Conservation (phyloP, 1,140 invertebrate species). For the Drosophila pandora region DNA sequence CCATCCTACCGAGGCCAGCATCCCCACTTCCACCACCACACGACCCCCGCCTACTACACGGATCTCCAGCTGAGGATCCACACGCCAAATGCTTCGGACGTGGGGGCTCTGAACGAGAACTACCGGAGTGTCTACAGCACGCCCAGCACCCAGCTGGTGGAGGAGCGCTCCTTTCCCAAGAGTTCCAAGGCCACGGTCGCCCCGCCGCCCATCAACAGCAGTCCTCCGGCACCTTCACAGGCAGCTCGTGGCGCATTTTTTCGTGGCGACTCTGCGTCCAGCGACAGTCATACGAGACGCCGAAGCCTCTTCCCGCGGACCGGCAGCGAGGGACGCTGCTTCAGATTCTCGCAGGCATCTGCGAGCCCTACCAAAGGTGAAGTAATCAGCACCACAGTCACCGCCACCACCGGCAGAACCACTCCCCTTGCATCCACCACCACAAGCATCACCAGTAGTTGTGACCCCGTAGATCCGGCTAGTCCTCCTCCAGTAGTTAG, state of each 20-base stretch:
- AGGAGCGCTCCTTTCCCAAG: constrained; percentile 71
- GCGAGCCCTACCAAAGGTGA: constrained; percentile 80
- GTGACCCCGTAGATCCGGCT: constrained; percentile 53
- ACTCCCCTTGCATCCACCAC: constrained; percentile 37
- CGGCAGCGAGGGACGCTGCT: constrained; percentile 69
- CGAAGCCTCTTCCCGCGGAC: constrained; percentile 19
- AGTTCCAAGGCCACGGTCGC: constrained; percentile 53
- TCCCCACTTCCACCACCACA: constrained; percentile 79
- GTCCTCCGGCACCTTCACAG: not conserved
- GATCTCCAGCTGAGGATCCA: constrained; percentile 74
- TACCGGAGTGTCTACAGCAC: constrained; percentile 78
- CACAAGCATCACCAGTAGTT: constrained; percentile 45
- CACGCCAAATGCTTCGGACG: constrained; percentile 72
- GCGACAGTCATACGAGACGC: constrained; percentile 48
- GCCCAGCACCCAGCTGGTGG: constrained; percentile 72
- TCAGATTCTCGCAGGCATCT: constrained; percentile 71
- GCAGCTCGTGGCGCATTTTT: constrained; percentile 58
- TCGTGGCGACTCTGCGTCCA: constrained; percentile 73
- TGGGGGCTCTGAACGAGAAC: constrained; percentile 74
- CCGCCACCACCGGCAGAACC: constrained; percentile 1
- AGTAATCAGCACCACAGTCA: constrained; percentile 14
- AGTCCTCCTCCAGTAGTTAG: constrained; percentile 30
- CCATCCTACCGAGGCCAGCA: constrained; percentile 71
- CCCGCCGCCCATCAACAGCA: constrained; percentile 23
- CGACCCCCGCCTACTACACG: constrained; percentile 79